Percentiles rank a stretch among this genome's conserved stretches.
These are phyloP conservation scores for Chloroclystis v-ata DNA, from an alignment of 2,888 invertebrate genomes.

Conservation along the genomic window DNA sequence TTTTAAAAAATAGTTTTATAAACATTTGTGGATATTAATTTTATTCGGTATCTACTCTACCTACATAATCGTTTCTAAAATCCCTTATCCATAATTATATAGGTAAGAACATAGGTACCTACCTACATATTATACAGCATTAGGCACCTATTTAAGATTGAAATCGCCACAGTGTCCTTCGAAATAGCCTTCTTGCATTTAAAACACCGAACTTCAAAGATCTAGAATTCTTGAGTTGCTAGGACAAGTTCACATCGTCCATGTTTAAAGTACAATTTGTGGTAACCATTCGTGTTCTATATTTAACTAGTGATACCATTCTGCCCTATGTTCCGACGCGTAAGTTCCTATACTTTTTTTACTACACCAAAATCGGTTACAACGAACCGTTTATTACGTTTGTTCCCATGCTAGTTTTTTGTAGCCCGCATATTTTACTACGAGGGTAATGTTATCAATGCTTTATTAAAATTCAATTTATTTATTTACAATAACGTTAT, in stretches of 20 bases:
- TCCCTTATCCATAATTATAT: too few species aligned
- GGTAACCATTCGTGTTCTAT: slow-evolving; percentile 50
- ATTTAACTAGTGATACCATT: slow-evolving; percentile 59
- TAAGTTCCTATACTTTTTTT: slow-evolving; percentile 44
- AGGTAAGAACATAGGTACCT: too few species aligned
- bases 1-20: too few species aligned
- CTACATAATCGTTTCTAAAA: too few species aligned
- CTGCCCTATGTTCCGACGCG: slow-evolving; percentile 14
- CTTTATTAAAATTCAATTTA: slow-evolving; percentile 44
- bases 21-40: too few species aligned
- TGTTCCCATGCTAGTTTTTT: slow-evolving; percentile 45
- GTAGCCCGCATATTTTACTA: slow-evolving; percentile 58
- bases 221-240: not conserved
- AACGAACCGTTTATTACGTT: slow-evolving; percentile 56
- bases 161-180: too few species aligned
- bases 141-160: too few species aligned
- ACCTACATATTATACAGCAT: too few species aligned
- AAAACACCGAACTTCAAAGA: too few species aligned
- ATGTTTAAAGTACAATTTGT: slow-evolving; percentile 59
- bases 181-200: too few species aligned
- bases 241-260: slow-evolving; percentile 25
- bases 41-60: too few species aligned
- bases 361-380: slow-evolving; percentile 36
- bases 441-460: slow-evolving; percentile 46
- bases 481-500: too few species aligned